Evolutionary conservation across 2,113 vertebrate genomes (phyloP).

Genomic region (Lasiurus borealis): DNA sequence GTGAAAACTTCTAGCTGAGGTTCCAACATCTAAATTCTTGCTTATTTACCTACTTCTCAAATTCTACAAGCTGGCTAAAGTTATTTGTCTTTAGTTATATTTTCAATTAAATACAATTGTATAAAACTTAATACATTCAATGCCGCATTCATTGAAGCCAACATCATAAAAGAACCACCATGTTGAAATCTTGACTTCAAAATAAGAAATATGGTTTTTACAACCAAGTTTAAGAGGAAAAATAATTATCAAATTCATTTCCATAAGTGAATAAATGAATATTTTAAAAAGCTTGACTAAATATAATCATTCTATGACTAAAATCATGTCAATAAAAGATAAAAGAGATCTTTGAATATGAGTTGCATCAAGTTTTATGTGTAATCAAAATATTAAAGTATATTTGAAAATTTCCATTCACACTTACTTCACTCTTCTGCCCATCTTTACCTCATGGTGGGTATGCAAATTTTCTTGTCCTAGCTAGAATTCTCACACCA

Average conservation of each 20-base stretch:
- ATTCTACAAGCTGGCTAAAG: neutral
- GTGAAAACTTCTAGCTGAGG: neutral
- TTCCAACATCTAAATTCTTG: neutral
- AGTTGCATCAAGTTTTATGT: neutral
- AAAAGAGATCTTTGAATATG: neutral
- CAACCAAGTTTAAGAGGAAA: neutral
- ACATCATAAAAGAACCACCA: neutral
- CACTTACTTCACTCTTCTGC: neutral
- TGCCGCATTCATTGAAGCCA: neutral
- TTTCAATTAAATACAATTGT: neutral
- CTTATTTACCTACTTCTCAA: neutral
- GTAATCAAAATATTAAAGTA: slow-evolving; percentile 26
- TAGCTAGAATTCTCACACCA: slow-evolving; percentile 24
- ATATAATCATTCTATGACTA: neutral
- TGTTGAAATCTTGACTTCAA: neutral
- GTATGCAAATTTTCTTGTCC: neutral
- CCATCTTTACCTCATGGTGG: neutral
- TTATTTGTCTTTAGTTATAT: neutral
- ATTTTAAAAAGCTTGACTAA: neutral
- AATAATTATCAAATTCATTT: neutral
- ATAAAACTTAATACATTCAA: neutral
- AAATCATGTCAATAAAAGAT: neutral
- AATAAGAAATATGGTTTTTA: neutral
- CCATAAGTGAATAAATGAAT: neutral
- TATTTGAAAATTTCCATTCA: neutral